phyloP scores from a whole-genome alignment of 2,113 vertebrate genomes.

The Seriola rivoliana region DNA sequence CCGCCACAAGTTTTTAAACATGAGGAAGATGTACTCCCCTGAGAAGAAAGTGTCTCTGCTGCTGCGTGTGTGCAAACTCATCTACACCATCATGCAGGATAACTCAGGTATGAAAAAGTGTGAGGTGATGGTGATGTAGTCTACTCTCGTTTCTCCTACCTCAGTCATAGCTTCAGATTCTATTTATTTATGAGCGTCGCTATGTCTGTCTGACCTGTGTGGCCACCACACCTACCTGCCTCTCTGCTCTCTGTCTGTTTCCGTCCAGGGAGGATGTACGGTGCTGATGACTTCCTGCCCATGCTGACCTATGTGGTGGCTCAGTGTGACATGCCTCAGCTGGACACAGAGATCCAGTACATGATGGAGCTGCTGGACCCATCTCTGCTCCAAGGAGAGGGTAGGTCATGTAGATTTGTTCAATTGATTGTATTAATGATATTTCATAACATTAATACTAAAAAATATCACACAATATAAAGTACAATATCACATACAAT shows the following conservation, averaged over 20 bases:
- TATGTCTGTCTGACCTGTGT: slow-evolving; percentile 1
- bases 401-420: slow-evolving; percentile 72
- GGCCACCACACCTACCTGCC: slow-evolving; percentile 12
- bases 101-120: slow-evolving; percentile 90
- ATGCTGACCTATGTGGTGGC: slow-evolving; percentile 96
- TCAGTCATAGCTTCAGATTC: neutral
- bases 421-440: too few relatives aligned
- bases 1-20: slow-evolving; percentile 92
- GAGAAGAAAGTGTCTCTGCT: slow-evolving; percentile 96
- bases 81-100: slow-evolving; percentile 97
- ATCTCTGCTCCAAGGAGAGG: slow-evolving; percentile 94
- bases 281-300: slow-evolving; percentile 96
- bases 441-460: too few relatives aligned
- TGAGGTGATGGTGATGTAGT: neutral
- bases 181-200: neutral
- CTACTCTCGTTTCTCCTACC: neutral
- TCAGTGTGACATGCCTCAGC: slow-evolving; percentile 95
- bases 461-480: too few relatives aligned
- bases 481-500: too few relatives aligned
- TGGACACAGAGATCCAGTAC: slow-evolving; percentile 95
- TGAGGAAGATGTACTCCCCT: slow-evolving; percentile 97
- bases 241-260: slow-evolving; percentile 37
- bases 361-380: slow-evolving; percentile 98
- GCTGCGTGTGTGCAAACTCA: slow-evolving; percentile 94
- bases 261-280: slow-evolving; percentile 93